phyloP scores from a whole-genome alignment of 30 jellyfish, hydroid and myxozoan species.

The Turritopsis dohrnii region DNA sequence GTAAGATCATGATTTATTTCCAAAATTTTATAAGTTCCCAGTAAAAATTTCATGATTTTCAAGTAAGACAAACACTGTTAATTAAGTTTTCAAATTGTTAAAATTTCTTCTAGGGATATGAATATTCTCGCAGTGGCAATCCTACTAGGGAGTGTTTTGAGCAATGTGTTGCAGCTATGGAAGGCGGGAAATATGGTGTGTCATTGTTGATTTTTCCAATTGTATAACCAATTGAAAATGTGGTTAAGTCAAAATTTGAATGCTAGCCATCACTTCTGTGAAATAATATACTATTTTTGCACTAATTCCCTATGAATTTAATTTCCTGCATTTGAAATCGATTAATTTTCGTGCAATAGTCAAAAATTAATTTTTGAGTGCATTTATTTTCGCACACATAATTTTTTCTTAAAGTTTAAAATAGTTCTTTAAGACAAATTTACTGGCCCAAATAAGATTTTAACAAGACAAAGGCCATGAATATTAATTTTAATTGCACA shows the following conservation, averaged over 20 bases:
- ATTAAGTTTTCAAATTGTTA: not conserved
- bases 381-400: no score
- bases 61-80: not conserved
- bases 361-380: no score
- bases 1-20: no score
- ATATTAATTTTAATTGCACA: no score
- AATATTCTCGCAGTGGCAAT: slow-evolving; percentile 93
- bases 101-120: slow-evolving; percentile 68
- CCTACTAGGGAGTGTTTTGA: slow-evolving; percentile 96
- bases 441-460: no score
- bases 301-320: no score
- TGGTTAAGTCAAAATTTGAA: not conserved
- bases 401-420: no score
- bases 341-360: no score
- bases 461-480: no score
- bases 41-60: not conserved
- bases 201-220: not conserved
- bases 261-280: not conserved
- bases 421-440: no score
- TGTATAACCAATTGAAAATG: not conserved
- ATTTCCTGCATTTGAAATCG: no score
- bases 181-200: slow-evolving; percentile 93
- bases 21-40: not conserved
- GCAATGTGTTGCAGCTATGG: slow-evolving; percentile 80
- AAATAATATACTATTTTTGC: no score